Evolutionary conservation across 1,140 invertebrate genomes (phyloP).

Genomic region (Pteromalus puparum): DNA sequence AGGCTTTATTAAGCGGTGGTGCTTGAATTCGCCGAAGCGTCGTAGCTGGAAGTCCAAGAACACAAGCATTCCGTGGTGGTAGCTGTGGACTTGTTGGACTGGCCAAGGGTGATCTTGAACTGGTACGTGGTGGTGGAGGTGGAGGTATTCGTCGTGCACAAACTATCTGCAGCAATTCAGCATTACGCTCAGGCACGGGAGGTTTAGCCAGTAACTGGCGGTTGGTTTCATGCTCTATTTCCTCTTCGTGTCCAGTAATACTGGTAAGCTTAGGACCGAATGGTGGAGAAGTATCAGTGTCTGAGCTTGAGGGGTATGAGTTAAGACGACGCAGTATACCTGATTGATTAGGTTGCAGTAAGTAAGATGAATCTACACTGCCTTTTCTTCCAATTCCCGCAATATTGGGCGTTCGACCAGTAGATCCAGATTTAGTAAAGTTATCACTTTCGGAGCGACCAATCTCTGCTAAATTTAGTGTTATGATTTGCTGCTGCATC

Average conservation of each 20-base stretch:
- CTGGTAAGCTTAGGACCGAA: conserved; percentile 69
- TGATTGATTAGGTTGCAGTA: conserved; percentile 60
- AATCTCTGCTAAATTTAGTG: not conserved
- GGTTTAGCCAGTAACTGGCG: conserved; percentile 67
- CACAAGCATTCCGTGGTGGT: conserved; percentile 74
- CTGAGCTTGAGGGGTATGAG: conserved; percentile 85
- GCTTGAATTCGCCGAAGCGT: conserved; percentile 70
- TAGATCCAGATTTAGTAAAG: not conserved
- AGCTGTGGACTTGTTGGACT: conserved; percentile 83
- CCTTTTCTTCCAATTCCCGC: conserved; percentile 76
- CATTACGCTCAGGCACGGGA: conserved; percentile 84
- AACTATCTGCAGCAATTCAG: conserved; percentile 80
- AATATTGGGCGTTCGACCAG: conserved; percentile 67
- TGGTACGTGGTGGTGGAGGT: conserved; percentile 89
- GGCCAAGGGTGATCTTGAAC: conserved; percentile 87
- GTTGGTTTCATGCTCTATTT: conserved; percentile 36
- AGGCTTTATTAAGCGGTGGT: conserved; percentile 79
- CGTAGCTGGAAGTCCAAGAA: conserved; percentile 78
- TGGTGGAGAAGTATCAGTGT: conserved; percentile 82
- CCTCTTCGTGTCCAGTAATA: conserved; percentile 2
- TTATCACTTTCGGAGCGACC: not conserved
- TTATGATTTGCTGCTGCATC: conserved; percentile 52
- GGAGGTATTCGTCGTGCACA: conserved; percentile 86
- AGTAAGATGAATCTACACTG: conserved; percentile 75
- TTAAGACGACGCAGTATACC: conserved; percentile 82